Conservation (phyloP, 2,888 invertebrate genomes). For the Willowsia nigromaculata region DNA sequence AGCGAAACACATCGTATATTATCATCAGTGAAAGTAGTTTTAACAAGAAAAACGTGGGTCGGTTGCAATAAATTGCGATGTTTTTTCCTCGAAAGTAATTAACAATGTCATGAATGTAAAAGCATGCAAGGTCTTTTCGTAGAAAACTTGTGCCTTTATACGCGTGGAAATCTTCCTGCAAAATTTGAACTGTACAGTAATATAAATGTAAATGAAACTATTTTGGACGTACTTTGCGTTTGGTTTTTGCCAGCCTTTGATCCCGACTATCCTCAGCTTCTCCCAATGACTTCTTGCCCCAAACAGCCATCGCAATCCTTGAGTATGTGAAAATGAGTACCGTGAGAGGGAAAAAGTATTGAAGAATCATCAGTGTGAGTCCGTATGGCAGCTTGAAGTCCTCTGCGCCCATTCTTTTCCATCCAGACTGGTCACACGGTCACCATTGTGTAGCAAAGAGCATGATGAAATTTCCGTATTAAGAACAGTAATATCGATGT, state of each 20-base stretch:
- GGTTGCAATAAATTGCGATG: not conserved
- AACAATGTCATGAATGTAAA: not conserved
- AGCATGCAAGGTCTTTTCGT: not conserved
- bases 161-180: not conserved
- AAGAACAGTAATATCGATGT: not conserved
- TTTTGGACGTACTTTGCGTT: constrained; percentile 87
- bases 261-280: constrained; percentile 92
- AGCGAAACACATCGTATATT: not conserved
- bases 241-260: constrained; percentile 90
- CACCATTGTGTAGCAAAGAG: not conserved
- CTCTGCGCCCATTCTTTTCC: constrained; percentile 82
- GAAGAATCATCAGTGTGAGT: constrained; percentile 88
- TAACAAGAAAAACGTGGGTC: not conserved
- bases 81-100: not conserved
- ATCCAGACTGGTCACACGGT: constrained; percentile 81
- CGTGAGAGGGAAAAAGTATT: constrained; percentile 90
- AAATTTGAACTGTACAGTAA: not conserved
- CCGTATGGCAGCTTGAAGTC: constrained; percentile 88
- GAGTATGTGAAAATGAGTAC: constrained; percentile 92
- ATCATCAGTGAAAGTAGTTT: not conserved
- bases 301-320: constrained; percentile 91
- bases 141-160: not conserved
- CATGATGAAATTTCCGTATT: not conserved
- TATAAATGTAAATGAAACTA: not conserved
- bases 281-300: constrained; percentile 92